Base-by-base conservation (phyloP, 2,888 invertebrate genomes). In the Lepidonotus clava region DNA sequence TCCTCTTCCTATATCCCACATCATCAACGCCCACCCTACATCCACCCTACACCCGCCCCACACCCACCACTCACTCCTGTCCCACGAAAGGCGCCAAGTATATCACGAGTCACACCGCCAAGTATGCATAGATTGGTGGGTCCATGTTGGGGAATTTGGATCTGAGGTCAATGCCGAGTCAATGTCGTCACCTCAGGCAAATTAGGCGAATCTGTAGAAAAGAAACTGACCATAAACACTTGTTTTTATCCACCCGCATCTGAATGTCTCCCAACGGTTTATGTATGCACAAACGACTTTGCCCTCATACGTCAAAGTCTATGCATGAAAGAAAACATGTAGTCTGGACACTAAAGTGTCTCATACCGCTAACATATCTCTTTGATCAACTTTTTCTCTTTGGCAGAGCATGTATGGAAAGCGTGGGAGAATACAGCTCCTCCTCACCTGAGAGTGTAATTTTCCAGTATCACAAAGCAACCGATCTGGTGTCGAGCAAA, bases 61-160 rank as follows among this genome's bases (percentile, higher is more conserved):
- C 28, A 66, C 66, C 66, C n/a, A n/a, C 66, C 66, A 38, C n/a
- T 5, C 67, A 36, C 71, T 18, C 71, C 1, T 71, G 71, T 71
- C 71, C 34, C 24, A 38, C 38, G 71, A 71, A 34, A 61, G 11
- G 24, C 28, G 61, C 61, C n/a, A n/a, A n/a, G n/a, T n/a, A n/a
- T n/a, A n/a, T n/a, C n/a, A 71, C 38, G 71, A 21, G 71, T 71
- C 14, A n/a, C 61, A 38, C 71, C 71, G 36, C 71, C 34, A 71
- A 71, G 18, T 71, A 71, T 34, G 71, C 71, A 36, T 71, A 18
- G 5, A 66, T 32, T 11, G 8, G 46, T 46, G 46, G 8, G 46
- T 46, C 8, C 8, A 46, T 46, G 46, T 46, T 46, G 8, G 46
- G 71, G 14, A 38, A 34, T 38, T 34, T 8, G 71, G 71, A 38